phyloP scores from a whole-genome alignment of 2,888 invertebrate species.

The Athalia circularis region DNA sequence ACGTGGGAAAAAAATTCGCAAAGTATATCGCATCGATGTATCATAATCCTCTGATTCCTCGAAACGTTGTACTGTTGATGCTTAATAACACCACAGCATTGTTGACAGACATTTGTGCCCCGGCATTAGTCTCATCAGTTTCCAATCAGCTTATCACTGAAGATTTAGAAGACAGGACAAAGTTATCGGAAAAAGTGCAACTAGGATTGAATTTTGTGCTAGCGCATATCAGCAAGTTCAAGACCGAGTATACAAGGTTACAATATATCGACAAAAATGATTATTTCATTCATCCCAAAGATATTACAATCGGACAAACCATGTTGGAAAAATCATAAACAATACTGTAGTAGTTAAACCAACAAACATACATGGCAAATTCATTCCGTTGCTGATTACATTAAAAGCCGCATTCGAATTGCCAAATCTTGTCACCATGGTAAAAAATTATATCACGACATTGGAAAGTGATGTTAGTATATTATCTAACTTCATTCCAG shows the following conservation, averaged over 20 bases:
- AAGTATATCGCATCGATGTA: constrained; percentile 21
- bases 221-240: background rate
- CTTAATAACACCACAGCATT: constrained; percentile 25
- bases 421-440: constrained; percentile 31
- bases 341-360: background rate
- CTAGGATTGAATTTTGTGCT: background rate
- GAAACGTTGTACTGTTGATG: constrained; percentile 33
- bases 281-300: background rate
- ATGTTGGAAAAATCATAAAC: background rate
- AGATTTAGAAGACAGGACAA: background rate
- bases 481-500: constrained; percentile 49
- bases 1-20: constrained; percentile 14
- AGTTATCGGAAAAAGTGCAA: background rate
- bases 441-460: constrained; percentile 40
- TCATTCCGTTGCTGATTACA: constrained; percentile 23
- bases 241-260: constrained; percentile 20
- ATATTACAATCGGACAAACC: background rate
- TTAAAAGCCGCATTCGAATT: constrained; percentile 39
- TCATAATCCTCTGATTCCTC: constrained; percentile 35
- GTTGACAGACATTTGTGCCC: constrained; percentile 6
- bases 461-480: constrained; percentile 38
- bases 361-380: constrained; percentile 6
- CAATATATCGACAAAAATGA: constrained; percentile 4
- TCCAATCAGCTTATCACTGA: background rate
- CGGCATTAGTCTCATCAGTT: constrained; percentile 2